Evolutionary conservation across 1,140 invertebrate genomes (phyloP).

Genomic region (Bombus cullumanus): DNA sequence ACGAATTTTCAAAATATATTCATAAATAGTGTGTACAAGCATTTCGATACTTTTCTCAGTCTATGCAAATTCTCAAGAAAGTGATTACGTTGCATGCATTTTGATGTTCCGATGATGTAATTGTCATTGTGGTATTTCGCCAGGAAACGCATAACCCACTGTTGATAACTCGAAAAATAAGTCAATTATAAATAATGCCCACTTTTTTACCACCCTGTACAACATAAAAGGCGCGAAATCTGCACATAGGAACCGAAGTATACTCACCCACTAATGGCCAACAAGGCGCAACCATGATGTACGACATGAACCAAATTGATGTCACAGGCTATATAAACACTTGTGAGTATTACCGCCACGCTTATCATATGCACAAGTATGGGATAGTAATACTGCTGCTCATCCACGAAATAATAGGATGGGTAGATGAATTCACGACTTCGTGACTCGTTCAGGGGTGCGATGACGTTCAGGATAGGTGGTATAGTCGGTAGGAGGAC

Average conservation of each 20-base stretch:
- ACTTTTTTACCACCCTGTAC: too few species aligned
- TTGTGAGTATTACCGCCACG: neutral
- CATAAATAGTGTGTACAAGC: too few species aligned
- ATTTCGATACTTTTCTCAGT: too few species aligned
- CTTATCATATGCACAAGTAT: neutral
- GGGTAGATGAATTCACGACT: neutral
- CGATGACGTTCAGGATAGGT: neutral
- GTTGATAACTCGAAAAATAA: too few species aligned
- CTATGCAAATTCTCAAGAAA: too few species aligned
- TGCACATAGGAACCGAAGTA: neutral
- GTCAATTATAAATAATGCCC: too few species aligned
- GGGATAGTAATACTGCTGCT: neutral
- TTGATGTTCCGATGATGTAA: too few species aligned
- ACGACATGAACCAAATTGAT: neutral
- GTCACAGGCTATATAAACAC: neutral
- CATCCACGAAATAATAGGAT: slow-evolving; percentile 6
- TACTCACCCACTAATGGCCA: slow-evolving; percentile 11
- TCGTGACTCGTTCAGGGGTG: neutral
- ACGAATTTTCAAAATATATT: too few species aligned
- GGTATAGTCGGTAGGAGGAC: neutral
- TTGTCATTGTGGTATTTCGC: too few species aligned
- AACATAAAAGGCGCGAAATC: neutral
- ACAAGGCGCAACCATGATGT: neutral
- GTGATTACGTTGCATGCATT: too few species aligned
- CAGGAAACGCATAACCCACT: too few species aligned